A percentile compares a stretch with the other conserved stretches of the same genome.
These are phyloP conservation scores for Exephanes ischioxanthus DNA, from an alignment of 2,888 invertebrate genomes.

Conservation along the genomic window DNA sequence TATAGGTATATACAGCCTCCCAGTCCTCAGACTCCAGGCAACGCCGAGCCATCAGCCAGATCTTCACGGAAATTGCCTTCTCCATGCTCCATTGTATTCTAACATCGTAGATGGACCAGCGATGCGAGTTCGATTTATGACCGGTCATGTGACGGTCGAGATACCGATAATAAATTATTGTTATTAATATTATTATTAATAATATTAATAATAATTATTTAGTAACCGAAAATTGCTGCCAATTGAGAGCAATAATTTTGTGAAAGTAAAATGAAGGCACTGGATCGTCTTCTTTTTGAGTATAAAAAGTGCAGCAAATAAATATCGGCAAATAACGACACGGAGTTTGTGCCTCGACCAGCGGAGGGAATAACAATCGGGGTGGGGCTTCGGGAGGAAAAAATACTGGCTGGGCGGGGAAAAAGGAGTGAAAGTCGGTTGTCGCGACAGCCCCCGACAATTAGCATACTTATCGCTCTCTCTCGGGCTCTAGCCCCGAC, in stretches of 20 bases:
- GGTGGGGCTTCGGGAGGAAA: neutral
- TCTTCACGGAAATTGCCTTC: conserved; percentile 26
- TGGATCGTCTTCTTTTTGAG: no score
- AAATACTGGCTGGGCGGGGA: neutral
- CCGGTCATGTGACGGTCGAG: neutral
- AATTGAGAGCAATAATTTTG: no score
- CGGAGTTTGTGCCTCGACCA: neutral
- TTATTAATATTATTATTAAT: no score
- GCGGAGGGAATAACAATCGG: neutral
- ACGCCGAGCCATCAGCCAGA: conserved; percentile 13
- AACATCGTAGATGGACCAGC: neutral
- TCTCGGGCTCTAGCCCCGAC: neutral
- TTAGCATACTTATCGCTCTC: conserved; percentile 64
- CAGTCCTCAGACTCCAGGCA: neutral
- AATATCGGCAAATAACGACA: no score
- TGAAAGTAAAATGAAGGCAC: no score
- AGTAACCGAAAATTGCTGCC: no score
- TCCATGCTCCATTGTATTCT: conserved; percentile 13
- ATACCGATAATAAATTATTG: neutral
- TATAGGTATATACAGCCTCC: neutral
- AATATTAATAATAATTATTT: no score
- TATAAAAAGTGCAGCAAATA: no score
- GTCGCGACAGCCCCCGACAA: conserved; percentile 48
- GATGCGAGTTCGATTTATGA: neutral
- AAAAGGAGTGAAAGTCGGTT: conserved; percentile 19